These are phyloP conservation scores for Norana najaformis DNA, from an alignment of 2,888 invertebrate species.

Conservation along the genomic window DNA sequence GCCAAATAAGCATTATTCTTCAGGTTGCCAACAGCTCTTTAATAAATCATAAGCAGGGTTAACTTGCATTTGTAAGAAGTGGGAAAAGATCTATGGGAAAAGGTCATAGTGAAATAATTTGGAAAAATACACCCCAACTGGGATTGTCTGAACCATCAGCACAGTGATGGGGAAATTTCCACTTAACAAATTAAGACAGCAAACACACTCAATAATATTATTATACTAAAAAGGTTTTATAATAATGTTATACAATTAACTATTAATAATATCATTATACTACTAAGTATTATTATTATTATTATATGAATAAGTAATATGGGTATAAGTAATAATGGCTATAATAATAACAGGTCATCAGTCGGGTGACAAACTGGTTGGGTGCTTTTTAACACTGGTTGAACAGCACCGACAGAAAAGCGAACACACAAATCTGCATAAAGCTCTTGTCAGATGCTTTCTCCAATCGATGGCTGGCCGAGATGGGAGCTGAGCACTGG, in stretches of 20 bases:
- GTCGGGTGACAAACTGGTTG: background rate
- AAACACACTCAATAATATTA: too few species aligned
- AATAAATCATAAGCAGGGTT: too few species aligned
- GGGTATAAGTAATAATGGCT: too few species aligned
- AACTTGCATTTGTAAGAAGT: too few species aligned
- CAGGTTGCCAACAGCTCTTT: too few species aligned
- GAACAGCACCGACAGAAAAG: background rate
- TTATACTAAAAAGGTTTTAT: too few species aligned
- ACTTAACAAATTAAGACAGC: background rate
- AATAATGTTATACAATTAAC: too few species aligned
- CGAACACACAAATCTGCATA: background rate
- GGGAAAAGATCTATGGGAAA: too few species aligned
- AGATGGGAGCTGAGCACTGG: slow-evolving; percentile 44
- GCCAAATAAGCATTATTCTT: too few species aligned
- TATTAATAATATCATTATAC: too few species aligned
- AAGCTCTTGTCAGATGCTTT: background rate
- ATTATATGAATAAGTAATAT: too few species aligned
- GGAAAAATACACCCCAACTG: background rate
- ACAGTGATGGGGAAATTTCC: background rate
- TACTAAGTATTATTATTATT: too few species aligned
- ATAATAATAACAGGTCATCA: background rate
- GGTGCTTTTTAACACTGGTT: background rate
- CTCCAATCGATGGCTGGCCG: slow-evolving; percentile 29
- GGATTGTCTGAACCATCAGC: background rate
- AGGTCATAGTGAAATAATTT: background rate